A percentile compares a stretch with the other conserved stretches of the same genome.
Conservation (phyloP, 1,140 invertebrate species). For the Nephotettix cincticeps region DNA sequence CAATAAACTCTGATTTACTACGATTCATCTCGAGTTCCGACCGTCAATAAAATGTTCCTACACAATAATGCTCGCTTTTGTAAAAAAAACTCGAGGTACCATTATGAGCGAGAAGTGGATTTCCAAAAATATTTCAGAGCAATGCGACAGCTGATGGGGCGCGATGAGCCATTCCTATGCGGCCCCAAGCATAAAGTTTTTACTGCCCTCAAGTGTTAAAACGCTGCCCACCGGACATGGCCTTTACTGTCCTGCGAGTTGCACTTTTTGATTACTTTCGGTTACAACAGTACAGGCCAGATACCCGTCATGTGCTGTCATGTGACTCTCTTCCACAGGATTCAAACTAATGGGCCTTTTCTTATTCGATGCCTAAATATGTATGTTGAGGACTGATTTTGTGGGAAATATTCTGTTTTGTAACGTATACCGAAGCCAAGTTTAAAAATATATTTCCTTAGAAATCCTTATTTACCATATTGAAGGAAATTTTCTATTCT, state of each 20-base stretch:
- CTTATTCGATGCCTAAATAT: too few species aligned
- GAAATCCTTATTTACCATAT: too few species aligned
- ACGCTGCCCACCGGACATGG: neutral
- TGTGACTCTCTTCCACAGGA: too few species aligned
- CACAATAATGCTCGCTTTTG: conserved; percentile 15
- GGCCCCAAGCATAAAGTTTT: conserved; percentile 2
- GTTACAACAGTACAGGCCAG: neutral
- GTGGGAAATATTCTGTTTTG: too few species aligned
- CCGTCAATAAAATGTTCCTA: conserved; percentile 4
- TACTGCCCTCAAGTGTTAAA: conserved; percentile 7
- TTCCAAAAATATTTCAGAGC: conserved; percentile 19
- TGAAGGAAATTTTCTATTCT: too few species aligned
- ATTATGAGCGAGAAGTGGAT: conserved; percentile 3
- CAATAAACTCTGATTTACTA: conserved; percentile 16
- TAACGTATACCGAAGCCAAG: too few species aligned
- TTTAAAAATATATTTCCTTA: too few species aligned
- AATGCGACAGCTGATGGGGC: conserved; percentile 13
- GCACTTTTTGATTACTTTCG: conserved; percentile 20
- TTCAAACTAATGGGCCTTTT: too few species aligned
- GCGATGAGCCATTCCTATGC: conserved; percentile 10
- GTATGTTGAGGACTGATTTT: too few species aligned
- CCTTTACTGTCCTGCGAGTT: too few species aligned
- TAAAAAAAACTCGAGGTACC: conserved; percentile 15
- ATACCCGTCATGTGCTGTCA: too few species aligned
- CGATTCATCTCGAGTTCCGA: neutral